Percentiles rank a stretch among this genome's conserved stretches.
These are phyloP conservation scores for Spialia ferax DNA, from an alignment of 2,888 invertebrate genomes.

Conservation along the genomic window DNA sequence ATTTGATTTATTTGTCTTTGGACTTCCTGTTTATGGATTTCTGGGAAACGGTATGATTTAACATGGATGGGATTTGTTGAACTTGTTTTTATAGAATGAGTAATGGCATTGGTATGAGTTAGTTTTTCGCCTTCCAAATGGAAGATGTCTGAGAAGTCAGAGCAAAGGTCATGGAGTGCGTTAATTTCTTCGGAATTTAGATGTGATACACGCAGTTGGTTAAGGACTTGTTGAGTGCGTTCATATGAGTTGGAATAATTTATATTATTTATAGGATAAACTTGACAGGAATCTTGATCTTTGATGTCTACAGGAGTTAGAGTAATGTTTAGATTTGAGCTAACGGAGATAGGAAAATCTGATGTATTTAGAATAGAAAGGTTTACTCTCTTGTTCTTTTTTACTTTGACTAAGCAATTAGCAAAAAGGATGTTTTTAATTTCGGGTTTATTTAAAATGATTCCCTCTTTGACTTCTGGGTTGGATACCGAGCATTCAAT, in stretches of 20 bases:
- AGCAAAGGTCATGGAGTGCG: background rate
- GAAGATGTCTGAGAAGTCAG: background rate
- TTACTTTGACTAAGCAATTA: background rate
- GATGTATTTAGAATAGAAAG: background rate
- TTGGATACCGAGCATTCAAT: too few relatives aligned
- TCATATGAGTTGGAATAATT: too few relatives aligned
- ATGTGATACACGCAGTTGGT: background rate
- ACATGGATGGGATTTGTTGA: background rate
- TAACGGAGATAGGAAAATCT: background rate
- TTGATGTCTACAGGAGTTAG: too few relatives aligned
- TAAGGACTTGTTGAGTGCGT: background rate
- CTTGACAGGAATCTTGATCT: too few relatives aligned
- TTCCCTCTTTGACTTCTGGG: too few relatives aligned
- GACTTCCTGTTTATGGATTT: background rate
- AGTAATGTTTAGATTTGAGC: background rate
- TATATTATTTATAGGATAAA: too few relatives aligned
- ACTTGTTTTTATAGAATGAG: background rate
- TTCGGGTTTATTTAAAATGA: too few relatives aligned
- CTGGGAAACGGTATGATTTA: background rate
- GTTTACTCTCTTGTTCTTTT: background rate
- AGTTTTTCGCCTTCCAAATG: background rate
- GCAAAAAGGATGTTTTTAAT: too few relatives aligned
- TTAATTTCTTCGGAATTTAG: background rate
- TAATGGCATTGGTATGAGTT: background rate
- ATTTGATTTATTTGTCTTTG: background rate